phyloP scores from a whole-genome alignment of 2,113 vertebrate species.

The Physeter macrocephalus region DNA sequence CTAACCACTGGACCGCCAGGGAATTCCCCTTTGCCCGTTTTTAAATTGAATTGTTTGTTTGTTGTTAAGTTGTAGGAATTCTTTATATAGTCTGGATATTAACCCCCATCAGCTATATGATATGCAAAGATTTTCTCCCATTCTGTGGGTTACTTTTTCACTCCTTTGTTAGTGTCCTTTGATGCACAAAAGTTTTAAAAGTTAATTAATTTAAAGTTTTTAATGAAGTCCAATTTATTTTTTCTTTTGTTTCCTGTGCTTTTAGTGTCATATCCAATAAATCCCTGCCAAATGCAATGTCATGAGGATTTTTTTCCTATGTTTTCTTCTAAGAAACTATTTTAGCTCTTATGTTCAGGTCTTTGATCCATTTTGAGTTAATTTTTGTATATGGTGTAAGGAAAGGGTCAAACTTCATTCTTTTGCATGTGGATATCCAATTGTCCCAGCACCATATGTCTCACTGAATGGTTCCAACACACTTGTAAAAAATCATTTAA shows the following conservation, averaged over 20 bases:
- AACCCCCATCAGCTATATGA: neutral
- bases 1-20: neutral
- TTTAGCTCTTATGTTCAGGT: neutral
- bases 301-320: neutral
- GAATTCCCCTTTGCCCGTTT: neutral
- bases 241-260: neutral
- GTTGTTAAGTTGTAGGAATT: neutral
- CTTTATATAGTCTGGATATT: neutral
- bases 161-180: neutral
- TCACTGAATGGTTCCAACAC: neutral
- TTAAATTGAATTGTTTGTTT: neutral
- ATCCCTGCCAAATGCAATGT: neutral
- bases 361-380: neutral
- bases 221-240: neutral
- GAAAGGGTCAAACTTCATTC: no score
- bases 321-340: neutral
- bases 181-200: neutral
- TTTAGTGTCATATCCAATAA: neutral
- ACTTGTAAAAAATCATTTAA: neutral
- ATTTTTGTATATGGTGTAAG: no score
- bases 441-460: neutral
- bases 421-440: neutral
- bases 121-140: neutral
- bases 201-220: neutral
- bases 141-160: neutral